These are phyloP conservation scores for Pteromalus puparum DNA, from an alignment of 1,140 invertebrate genomes.

Conservation along the genomic window DNA sequence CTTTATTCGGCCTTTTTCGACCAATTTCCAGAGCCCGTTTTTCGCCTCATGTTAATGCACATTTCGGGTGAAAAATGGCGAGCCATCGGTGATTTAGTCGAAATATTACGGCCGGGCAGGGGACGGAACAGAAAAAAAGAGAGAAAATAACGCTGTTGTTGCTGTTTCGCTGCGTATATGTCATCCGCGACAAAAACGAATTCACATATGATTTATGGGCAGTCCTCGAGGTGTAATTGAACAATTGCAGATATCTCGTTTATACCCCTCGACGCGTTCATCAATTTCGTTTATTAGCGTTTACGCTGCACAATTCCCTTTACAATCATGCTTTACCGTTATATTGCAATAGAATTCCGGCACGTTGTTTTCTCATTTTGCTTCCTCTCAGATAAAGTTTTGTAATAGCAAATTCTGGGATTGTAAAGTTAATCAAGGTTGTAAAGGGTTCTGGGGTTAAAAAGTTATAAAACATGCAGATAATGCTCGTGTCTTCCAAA, in stretches of 20 bases:
- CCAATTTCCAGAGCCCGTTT: background rate
- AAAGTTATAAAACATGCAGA: too few relatives aligned
- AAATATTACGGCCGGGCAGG: background rate
- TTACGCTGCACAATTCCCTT: background rate
- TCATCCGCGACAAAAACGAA: slow-evolving; percentile 22
- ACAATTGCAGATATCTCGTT: slow-evolving; percentile 38
- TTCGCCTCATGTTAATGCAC: background rate
- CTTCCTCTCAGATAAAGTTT: too few relatives aligned
- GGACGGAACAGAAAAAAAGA: background rate
- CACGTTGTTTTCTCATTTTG: background rate
- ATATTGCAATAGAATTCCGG: background rate
- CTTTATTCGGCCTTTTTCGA: background rate
- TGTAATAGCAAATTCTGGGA: too few relatives aligned
- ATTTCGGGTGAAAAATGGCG: background rate
- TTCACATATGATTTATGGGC: slow-evolving; percentile 20
- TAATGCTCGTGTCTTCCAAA: too few relatives aligned
- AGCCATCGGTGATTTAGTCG: slow-evolving; percentile 19
- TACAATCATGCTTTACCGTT: background rate
- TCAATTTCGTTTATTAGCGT: slow-evolving; percentile 36
- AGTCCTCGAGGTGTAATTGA: slow-evolving; percentile 37
- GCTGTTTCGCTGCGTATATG: background rate
- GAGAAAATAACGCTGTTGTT: slow-evolving; percentile 8
- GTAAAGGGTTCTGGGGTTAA: too few relatives aligned
- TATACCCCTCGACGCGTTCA: background rate
- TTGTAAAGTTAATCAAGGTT: too few relatives aligned